Evolutionary conservation across 2,113 vertebrate genomes (phyloP).

Genomic region (Rutilus rutilus): DNA sequence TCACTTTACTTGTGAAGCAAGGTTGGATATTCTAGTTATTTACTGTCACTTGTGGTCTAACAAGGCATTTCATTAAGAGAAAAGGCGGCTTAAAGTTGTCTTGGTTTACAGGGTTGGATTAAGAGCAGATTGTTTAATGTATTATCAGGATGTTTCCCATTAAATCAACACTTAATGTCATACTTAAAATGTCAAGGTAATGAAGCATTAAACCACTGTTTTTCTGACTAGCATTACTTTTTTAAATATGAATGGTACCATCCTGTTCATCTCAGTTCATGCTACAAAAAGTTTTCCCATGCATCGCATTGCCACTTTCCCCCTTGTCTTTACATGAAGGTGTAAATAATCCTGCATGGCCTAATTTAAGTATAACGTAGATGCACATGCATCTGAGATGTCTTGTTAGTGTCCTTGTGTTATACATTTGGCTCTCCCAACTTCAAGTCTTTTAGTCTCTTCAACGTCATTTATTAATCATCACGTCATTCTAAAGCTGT

Average conservation of each 20-base stretch:
- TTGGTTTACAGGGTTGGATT: background rate
- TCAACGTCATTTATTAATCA: background rate
- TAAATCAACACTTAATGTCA: background rate
- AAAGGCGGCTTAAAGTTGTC: background rate
- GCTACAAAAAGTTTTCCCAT: background rate
- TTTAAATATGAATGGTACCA: no score
- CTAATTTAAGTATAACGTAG: background rate
- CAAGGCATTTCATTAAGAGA: background rate
- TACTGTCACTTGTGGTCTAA: background rate
- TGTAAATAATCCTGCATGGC: background rate
- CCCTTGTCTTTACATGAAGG: background rate
- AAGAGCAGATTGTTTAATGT: background rate
- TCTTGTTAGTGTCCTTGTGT: background rate
- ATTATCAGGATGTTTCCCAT: background rate
- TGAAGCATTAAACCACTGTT: background rate
- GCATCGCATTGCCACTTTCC: background rate
- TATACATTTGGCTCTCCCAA: background rate
- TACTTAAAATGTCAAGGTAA: background rate
- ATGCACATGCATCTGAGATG: background rate
- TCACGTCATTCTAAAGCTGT: background rate
- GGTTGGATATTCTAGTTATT: background rate
- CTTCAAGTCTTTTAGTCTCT: no score
- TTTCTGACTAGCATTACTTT: no score
- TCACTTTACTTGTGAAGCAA: background rate
- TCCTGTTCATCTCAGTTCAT: no score